These are phyloP conservation scores for Felis catus DNA, from an alignment of 2,113 vertebrate species.

Conservation along the genomic window F.catus_Fca126_mat1.0 CM031421.1:25299001-25299500, in stretches of 20 bases:
- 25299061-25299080: not conserved
- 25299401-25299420: not conserved
- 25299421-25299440: not conserved
- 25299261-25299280: no score
- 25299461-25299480: no score
- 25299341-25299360: not conserved
- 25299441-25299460: not conserved
- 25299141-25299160: no score
- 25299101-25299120: not conserved
- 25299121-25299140: not conserved
- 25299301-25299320: no score
- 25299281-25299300: no score
- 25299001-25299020: not conserved
- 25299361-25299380: not conserved
- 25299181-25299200: no score
- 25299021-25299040: not conserved
- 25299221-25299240: no score
- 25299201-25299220: no score
- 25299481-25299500: no score
- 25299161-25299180: no score
- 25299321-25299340: no score
- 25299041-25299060: not conserved
- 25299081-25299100: not conserved
- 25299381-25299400: not conserved
- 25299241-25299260: no score